These are phyloP conservation scores for Polydrusus pterygomalis DNA, from an alignment of 2,888 invertebrate species.

Conservation along the genomic window DNA sequence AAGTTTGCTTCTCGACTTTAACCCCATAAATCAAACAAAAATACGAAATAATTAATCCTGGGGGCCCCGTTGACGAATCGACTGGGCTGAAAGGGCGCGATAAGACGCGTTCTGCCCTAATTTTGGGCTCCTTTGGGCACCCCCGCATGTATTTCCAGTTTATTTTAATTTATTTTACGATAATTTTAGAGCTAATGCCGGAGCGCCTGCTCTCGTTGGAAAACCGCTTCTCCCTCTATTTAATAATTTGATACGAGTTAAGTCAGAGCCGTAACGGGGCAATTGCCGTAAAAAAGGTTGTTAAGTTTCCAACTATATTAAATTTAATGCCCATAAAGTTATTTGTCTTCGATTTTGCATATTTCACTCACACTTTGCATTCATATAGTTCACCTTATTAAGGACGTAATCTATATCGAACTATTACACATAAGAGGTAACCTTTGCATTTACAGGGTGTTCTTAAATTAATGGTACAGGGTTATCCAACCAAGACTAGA, in stretches of 20 bases:
- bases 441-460: too few species aligned
- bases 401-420: too few species aligned
- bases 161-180: slow-evolving; percentile 45
- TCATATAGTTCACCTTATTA: too few species aligned
- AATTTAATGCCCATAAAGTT: background rate
- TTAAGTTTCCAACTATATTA: background rate
- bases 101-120: slow-evolving; percentile 28
- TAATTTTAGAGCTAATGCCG: slow-evolving; percentile 37
- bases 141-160: slow-evolving; percentile 31
- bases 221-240: slow-evolving; percentile 22
- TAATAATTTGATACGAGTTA: slow-evolving; percentile 28
- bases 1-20: slow-evolving; percentile 1
- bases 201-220: slow-evolving; percentile 1
- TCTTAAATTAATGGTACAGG: too few species aligned
- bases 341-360: background rate
- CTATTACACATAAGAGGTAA: too few species aligned
- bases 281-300: slow-evolving; percentile 2
- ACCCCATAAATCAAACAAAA: slow-evolving; percentile 20
- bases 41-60: slow-evolving; percentile 31
- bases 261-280: slow-evolving; percentile 11
- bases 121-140: slow-evolving; percentile 8
- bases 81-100: slow-evolving; percentile 32
- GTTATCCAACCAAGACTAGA: too few species aligned
- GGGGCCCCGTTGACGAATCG: slow-evolving; percentile 35
- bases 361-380: too few species aligned